Evolutionary conservation across 2,888 invertebrate species (phyloP), one percentile per base, ranked within the genome.

Genomic region (Limnephilus auricula): DNA sequence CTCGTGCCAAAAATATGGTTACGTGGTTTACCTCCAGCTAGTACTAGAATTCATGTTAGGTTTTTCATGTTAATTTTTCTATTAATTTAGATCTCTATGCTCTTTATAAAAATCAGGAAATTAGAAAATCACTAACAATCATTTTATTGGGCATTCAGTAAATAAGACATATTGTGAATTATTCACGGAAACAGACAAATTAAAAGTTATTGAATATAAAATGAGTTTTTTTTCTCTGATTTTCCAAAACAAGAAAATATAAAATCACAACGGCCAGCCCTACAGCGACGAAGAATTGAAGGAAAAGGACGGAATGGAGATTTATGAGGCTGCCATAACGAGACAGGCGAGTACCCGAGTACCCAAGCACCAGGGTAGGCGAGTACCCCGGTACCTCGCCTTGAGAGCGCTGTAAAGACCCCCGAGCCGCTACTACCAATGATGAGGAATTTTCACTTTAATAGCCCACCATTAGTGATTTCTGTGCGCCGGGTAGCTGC

Each of bases 241-340:
- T 25, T 65, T 18, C 65, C 18, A 50, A 15, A 50, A 65, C 25
- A 65, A 65, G 25, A 65, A 65, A 65, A 65, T 25, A 9, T 65
- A 25, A 65, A 25, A 65, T 65, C 25, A 65, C 65, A 65, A 25
- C 82, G 18, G 82, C 25, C 45, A 85, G 45, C 85, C 85, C 85
- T 85, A 85, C 32, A 32, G 25, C 32, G 82, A 85, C 30, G 40
- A 85, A 85, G 85, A 85, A 85, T 40, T 32, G 92, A 50, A 91
- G 80, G 90, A 91, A 83, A 89, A 92, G 91, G 93, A 89, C 82
- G 89, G 92, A 91, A 89, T 90, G 89, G 92, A 92, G 93, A 96
- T 96, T 96, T 96, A 96, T 95, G 96, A 95, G 94, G 95, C 94
- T 94, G 94, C 95, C 95, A 95, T 96, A 96, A 96, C 96, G 96